Conservation (phyloP, 2,113 vertebrate genomes). For the Stegostoma tigrinum region DNA sequence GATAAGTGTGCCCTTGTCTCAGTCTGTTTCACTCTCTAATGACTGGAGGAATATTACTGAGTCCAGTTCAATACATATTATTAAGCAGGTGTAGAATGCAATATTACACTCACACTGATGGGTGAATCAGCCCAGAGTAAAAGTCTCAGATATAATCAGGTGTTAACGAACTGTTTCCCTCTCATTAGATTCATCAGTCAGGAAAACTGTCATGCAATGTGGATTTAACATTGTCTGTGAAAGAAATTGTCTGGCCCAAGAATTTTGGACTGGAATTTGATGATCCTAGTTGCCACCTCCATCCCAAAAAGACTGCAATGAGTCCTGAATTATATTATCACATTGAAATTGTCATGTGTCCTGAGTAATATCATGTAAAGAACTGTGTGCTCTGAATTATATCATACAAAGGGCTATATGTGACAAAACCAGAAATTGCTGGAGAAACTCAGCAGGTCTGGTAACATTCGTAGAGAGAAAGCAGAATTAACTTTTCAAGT, state of each 20-base stretch:
- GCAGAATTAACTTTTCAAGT: too few species aligned
- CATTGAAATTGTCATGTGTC: neutral
- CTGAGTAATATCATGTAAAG: neutral
- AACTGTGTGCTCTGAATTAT: neutral
- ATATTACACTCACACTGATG: neutral
- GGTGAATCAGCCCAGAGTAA: neutral
- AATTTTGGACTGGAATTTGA: slow-evolving; percentile 22
- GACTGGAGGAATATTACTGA: neutral
- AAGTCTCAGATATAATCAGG: neutral
- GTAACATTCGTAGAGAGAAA: too few species aligned
- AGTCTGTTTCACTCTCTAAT: neutral
- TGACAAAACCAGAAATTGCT: too few species aligned
- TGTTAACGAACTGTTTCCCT: neutral
- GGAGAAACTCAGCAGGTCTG: neutral
- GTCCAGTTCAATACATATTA: neutral
- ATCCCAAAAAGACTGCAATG: neutral
- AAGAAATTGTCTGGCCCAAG: slow-evolving; percentile 27
- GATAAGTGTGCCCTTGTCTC: neutral
- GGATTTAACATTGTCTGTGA: slow-evolving; percentile 5
- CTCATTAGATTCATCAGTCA: neutral
- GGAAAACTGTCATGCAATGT: neutral
- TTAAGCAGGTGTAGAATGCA: neutral
- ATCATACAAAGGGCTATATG: neutral
- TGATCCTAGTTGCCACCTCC: neutral
- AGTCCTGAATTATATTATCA: neutral